phyloP scores from a whole-genome alignment of 1,140 invertebrate species.

The Bombus impatiens region DNA sequence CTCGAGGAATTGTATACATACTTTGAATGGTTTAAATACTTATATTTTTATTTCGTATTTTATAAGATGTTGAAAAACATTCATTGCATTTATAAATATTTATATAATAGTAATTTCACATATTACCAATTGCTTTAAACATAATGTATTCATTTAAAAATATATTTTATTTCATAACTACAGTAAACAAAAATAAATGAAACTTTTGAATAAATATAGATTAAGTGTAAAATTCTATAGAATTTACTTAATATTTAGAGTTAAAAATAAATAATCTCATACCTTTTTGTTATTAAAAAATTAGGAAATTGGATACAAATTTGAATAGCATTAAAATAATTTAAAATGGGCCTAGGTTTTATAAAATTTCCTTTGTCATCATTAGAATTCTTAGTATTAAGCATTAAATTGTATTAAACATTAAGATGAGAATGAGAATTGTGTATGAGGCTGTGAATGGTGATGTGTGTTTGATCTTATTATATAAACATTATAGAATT shows the following conservation, averaged over 20 bases:
- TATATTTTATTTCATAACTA: conserved; percentile 1
- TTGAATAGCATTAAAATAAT: conserved; percentile 53
- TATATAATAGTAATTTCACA: not conserved
- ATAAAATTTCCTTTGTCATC: conserved; percentile 51
- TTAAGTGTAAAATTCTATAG: not conserved
- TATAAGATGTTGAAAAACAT: not conserved
- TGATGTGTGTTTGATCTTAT: conserved; percentile 75
- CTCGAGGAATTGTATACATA: not conserved
- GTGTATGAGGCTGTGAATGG: conserved; percentile 68
- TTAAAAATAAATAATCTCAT: not conserved
- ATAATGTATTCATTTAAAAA: not conserved
- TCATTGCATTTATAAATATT: conserved; percentile 16
- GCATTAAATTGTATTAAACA: conserved; percentile 62
- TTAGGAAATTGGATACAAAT: conserved; percentile 58
- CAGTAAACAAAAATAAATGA: not conserved
- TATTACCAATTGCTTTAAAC: not conserved
- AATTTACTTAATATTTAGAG: conserved; percentile 6
- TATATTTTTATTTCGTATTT: not conserved
- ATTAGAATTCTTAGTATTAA: conserved; percentile 58
- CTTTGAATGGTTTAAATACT: not conserved
- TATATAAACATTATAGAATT: conserved; percentile 71
- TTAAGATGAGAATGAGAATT: conserved; percentile 66
- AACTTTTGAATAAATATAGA: not conserved
- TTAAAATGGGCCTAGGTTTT: conserved; percentile 65
- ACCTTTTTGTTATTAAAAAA: not conserved